phyloP scores from a whole-genome alignment of 2,797 vertebrate species.

The Aphelocoma californica region DNA sequence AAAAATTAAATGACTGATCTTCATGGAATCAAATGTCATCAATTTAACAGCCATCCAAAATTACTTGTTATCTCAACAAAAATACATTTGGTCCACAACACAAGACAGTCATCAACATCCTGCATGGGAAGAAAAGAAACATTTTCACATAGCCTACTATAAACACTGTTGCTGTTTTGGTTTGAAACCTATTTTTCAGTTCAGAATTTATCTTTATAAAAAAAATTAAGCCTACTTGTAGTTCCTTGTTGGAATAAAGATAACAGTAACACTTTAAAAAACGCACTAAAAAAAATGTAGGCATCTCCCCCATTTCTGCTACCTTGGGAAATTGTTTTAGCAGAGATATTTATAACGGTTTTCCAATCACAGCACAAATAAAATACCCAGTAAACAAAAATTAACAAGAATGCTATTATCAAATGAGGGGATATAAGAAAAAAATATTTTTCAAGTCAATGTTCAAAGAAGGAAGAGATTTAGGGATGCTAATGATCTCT shows the following conservation, averaged over 20 bases:
- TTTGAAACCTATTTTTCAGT: slow-evolving; percentile 11
- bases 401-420: background rate
- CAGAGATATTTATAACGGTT: background rate
- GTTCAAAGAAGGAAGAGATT: background rate
- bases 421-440: background rate
- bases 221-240: background rate
- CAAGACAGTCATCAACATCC: background rate
- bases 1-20: background rate
- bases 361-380: background rate
- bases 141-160: background rate
- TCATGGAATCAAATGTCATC: background rate
- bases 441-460: background rate
- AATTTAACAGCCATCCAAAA: slow-evolving; percentile 1
- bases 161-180: background rate
- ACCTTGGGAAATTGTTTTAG: background rate
- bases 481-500: background rate
- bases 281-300: background rate
- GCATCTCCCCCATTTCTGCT: background rate
- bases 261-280: background rate
- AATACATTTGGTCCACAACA: background rate
- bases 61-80: background rate
- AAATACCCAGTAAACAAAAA: background rate
- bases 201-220: background rate
- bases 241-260: background rate
- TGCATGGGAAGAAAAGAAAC: background rate